Percentiles rank a stretch among this genome's conserved stretches.
Conservation (phyloP, 2,797 vertebrate genomes). For the Galago senegalensis region DNA sequence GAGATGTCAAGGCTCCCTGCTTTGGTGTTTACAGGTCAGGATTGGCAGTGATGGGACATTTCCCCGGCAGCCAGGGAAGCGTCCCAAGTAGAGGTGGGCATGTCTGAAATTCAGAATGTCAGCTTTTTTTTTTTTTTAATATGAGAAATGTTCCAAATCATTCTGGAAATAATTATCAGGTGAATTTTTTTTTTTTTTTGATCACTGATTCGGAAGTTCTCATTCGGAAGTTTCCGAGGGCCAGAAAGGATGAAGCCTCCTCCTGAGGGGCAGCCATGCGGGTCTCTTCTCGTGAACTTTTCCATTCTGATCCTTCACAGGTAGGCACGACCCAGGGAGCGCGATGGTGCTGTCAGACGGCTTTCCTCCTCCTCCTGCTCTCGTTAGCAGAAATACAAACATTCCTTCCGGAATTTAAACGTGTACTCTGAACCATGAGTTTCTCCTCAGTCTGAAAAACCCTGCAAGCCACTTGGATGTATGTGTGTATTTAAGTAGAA, state of each 20-base stretch:
- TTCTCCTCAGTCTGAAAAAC: constrained; percentile 25
- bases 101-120: neutral
- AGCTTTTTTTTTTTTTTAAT: neutral
- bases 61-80: neutral
- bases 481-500: neutral
- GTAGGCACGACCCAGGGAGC: neutral
- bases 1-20: neutral
- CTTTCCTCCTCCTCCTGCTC: neutral
- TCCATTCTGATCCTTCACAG: neutral
- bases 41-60: neutral
- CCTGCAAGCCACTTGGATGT: neutral
- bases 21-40: neutral
- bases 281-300: neutral
- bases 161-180: neutral
- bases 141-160: neutral
- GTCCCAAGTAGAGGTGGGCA: neutral
- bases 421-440: neutral
- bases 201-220: neutral
- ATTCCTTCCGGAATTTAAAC: neutral
- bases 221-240: too few relatives aligned
- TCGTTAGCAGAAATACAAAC: neutral
- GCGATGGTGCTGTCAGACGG: neutral
- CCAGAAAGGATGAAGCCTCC: neutral
- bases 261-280: neutral
- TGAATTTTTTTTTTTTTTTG: neutral